Base-by-base conservation (phyloP, 2,113 vertebrate genomes). In the Cyprinus carpio region DNA sequence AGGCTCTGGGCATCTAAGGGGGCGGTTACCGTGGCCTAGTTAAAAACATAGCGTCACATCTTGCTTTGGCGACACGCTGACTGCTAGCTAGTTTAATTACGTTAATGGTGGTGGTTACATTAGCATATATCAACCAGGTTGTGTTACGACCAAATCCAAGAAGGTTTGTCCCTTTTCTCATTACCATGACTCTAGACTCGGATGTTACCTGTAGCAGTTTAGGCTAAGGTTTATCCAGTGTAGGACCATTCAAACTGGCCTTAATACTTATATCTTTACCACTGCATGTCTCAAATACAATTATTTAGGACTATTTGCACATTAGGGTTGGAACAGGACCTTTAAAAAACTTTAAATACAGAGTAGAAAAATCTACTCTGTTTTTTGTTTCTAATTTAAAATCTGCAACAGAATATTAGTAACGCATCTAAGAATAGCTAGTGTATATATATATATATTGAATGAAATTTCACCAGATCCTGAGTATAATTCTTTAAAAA, bases 231-330 rank as follows among this genome's bases (percentile, higher is more conserved):
- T 90, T 91, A 91, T 90, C 90, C 89, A 85, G 18, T 85, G 86
- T 93, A 92, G 91, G 90, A 93, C 87, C 90, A 93, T 92, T 92
- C 88, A 88, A 90, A 91, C 91, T 92, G 93, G 93, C 93, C 93
- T 94, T 94, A 93, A 92, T 87, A 83, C 89, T 92, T 91, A 60
- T 87, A 90, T 93, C 92, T 92, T 91, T 92, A 93, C 85, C 91
- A 92, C 90, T 94, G 94, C 94, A 95, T 94, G 93, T 91, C 83
- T 87, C 85, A 90, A 58, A 90, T 92, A 91, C 90, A 87, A 92
- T 93, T 93, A 92, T 92, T 94, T 92, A 92, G 90, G 87, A 93
- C 90, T 90, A 90, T 94, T 95, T 95, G 94, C 94, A 95, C 94
- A 95, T 93, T 91, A 82, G 90, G 20, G 87, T 89, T 88, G 90